phyloP scores from a whole-genome alignment of 2,797 vertebrate species.

The Rhinoraja longicauda region DNA sequence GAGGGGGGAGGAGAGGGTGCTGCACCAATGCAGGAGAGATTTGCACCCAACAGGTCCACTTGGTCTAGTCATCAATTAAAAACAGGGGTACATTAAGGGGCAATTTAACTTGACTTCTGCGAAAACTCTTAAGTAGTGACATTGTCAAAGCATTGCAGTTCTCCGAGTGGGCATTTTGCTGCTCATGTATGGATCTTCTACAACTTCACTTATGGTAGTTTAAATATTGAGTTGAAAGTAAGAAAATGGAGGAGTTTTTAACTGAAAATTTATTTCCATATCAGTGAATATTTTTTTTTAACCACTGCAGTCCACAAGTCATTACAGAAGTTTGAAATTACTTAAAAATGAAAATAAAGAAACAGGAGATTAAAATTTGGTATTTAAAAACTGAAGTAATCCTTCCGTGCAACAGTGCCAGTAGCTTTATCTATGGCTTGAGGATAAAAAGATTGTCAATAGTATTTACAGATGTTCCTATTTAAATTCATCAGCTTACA shows the following conservation, averaged over 20 bases:
- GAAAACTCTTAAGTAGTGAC: not conserved
- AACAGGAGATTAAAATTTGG: not conserved
- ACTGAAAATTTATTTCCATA: not conserved
- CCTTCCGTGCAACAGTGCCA: not conserved
- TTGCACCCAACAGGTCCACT: no score
- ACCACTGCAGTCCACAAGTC: not conserved
- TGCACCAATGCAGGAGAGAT: no score
- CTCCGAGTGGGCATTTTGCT: not conserved
- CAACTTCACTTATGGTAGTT: not conserved
- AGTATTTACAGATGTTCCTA: not conserved
- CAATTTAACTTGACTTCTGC: conserved; percentile 1
- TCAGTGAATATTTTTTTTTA: not conserved
- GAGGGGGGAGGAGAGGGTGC: no score
- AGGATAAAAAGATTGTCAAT: not conserved
- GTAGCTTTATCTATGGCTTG: not conserved
- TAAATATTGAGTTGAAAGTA: not conserved
- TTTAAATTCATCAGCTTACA: not conserved
- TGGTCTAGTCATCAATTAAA: not conserved
- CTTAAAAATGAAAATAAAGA: not conserved
- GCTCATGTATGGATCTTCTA: not conserved
- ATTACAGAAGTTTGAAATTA: not conserved
- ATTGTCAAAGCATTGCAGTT: not conserved
- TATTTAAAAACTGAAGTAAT: not conserved
- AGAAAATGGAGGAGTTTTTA: not conserved
- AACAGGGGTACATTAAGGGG: conserved; percentile 8